These are phyloP conservation scores for Tympanoctomys barrerae DNA, from an alignment of 2,797 vertebrate genomes.

Conservation along the genomic window DNA sequence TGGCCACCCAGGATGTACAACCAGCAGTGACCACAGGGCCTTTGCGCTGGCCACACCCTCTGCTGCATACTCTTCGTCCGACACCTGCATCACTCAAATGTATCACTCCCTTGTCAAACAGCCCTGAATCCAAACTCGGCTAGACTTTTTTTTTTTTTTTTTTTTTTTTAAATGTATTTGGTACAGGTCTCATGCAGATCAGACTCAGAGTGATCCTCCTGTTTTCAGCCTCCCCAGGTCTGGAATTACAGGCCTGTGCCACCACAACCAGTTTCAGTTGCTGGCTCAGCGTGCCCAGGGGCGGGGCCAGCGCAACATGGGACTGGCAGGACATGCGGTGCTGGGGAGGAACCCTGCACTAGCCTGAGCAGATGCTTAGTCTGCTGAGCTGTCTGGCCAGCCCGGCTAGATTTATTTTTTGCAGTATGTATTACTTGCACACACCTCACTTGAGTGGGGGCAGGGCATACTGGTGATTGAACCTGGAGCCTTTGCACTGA, in stretches of 20 bases:
- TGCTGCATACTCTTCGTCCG: neutral
- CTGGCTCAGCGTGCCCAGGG: no score
- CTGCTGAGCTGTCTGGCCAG: no score
- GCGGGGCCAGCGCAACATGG: no score
- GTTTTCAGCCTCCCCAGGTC: no score
- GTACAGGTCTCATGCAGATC: no score
- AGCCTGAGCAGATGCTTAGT: no score
- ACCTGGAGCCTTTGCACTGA: neutral
- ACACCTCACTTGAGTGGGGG: neutral
- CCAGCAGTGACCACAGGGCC: neutral
- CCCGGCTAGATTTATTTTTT: neutral
- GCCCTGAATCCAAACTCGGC: neutral
- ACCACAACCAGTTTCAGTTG: no score
- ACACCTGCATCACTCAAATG: neutral
- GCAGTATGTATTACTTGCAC: neutral
- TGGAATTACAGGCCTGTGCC: no score
- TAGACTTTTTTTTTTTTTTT: neutral
- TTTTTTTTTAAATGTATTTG: no score
- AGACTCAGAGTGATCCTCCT: no score
- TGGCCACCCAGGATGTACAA: neutral
- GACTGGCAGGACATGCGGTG: no score
- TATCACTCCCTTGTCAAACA: neutral
- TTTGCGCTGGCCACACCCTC: neutral
- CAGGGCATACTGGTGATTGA: neutral
- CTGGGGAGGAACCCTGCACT: no score